Evolutionary conservation across 2,888 invertebrate genomes (phyloP).

Genomic region (Phragmatobia fuliginosa): DNA sequence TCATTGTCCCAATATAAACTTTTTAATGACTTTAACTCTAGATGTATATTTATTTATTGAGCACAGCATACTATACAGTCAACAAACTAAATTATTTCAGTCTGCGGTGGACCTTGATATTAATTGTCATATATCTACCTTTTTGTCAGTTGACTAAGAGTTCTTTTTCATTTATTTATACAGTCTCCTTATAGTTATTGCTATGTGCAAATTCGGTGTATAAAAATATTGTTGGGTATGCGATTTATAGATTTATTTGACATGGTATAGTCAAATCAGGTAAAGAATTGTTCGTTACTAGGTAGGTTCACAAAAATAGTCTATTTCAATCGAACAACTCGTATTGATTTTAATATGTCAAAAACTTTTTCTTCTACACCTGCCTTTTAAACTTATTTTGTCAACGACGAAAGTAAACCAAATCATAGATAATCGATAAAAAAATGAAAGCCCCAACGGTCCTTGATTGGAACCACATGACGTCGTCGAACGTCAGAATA

Average conservation of each 20-base stretch:
- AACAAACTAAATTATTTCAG: not conserved
- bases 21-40: too few relatives aligned
- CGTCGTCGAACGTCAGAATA: conserved; percentile 78
- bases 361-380: not conserved
- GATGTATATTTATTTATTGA: too few relatives aligned
- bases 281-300: not conserved
- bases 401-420: conserved; percentile 34
- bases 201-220: not conserved
- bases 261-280: not conserved
- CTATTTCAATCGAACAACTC: not conserved
- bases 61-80: not conserved
- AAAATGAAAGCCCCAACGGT: conserved; percentile 71
- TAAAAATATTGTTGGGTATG: not conserved
- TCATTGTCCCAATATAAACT: not conserved
- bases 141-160: not conserved
- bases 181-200: not conserved
- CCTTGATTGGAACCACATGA: conserved; percentile 86
- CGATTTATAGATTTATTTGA: not conserved
- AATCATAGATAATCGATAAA: conserved; percentile 60
- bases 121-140: not conserved
- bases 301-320: too few relatives aligned
- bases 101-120: not conserved
- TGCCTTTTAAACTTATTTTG: not conserved
- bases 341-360: not conserved
- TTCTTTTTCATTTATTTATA: not conserved